Percentiles rank a stretch among this genome's conserved stretches.
phyloP scores from a whole-genome alignment of 2,888 invertebrate genomes.

The Agriotes lineatus region DNA sequence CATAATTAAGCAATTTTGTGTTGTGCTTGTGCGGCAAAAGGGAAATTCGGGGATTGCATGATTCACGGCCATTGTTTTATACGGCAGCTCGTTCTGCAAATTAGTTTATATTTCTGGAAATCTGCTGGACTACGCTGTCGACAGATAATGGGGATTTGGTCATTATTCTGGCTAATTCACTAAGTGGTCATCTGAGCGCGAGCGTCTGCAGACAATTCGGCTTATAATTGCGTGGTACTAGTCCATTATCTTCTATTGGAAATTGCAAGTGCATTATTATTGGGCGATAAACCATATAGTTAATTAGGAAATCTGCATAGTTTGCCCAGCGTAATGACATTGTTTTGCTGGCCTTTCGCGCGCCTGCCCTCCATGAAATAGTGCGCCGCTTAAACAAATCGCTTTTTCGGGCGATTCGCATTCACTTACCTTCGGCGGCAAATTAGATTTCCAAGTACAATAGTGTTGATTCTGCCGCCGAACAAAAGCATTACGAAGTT shows the following conservation, averaged over 20 bases:
- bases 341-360: conserved; percentile 20
- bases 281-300: conserved; percentile 46
- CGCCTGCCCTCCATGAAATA: conserved; percentile 20
- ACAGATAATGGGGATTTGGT: conserved; percentile 21
- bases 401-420: conserved; percentile 12
- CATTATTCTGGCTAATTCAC: conserved; percentile 14
- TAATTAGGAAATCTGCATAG: conserved; percentile 51
- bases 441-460: conserved; percentile 33
- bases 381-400: conserved; percentile 2
- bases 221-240: conserved; percentile 28
- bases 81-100: conserved; percentile 7
- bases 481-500: conserved; percentile 32
- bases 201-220: conserved; percentile 32
- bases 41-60: conserved; percentile 3
- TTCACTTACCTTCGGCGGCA: not conserved
- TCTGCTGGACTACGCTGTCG: not conserved
- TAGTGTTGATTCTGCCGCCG: conserved; percentile 25
- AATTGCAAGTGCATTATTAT: conserved; percentile 46
- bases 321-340: conserved; percentile 40
- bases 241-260: conserved; percentile 39
- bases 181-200: conserved; percentile 18
- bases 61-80: not conserved
- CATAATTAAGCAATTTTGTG: not conserved
- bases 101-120: conserved; percentile 15
- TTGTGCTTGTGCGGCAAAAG: not conserved